These are phyloP conservation scores for Syrphus vitripennis DNA, from an alignment of 2,888 invertebrate genomes.

Conservation along the genomic window DNA sequence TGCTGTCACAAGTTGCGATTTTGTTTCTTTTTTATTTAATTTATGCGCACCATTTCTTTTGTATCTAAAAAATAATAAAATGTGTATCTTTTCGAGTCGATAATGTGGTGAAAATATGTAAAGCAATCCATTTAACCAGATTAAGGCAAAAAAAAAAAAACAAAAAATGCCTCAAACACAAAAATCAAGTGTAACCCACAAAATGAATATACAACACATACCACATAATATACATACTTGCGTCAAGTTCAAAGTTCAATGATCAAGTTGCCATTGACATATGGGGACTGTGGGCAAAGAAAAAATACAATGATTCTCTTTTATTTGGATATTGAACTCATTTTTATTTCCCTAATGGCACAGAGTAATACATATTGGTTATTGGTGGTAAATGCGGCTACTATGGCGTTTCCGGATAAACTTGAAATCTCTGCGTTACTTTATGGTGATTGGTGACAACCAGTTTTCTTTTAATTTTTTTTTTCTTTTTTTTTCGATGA, in stretches of 20 bases:
- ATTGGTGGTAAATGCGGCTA: slow-evolving; percentile 16
- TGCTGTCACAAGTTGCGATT: slow-evolving; percentile 63
- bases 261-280: slow-evolving; percentile 69
- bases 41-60: slow-evolving; percentile 45
- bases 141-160: slow-evolving; percentile 27
- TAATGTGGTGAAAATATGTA: slow-evolving; percentile 58
- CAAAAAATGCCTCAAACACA: background rate
- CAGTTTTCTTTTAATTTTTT: slow-evolving; percentile 21
- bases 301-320: slow-evolving; percentile 51
- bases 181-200: slow-evolving; percentile 36
- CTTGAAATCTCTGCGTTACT: slow-evolving; percentile 54
- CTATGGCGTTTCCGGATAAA: slow-evolving; percentile 58
- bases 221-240: background rate
- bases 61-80: background rate
- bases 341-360: slow-evolving; percentile 69
- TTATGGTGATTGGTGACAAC: slow-evolving; percentile 34
- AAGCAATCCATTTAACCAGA: slow-evolving; percentile 60
- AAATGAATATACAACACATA: too few relatives aligned
- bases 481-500: background rate
- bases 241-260: slow-evolving; percentile 68
- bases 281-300: slow-evolving; percentile 8
- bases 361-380: too few relatives aligned
- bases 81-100: slow-evolving; percentile 24
- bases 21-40: slow-evolving; percentile 64
- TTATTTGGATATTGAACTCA: slow-evolving; percentile 71